Evolutionary conservation across 2,888 invertebrate genomes (phyloP).

Genomic region (Dorcus parallelipipedus): DNA sequence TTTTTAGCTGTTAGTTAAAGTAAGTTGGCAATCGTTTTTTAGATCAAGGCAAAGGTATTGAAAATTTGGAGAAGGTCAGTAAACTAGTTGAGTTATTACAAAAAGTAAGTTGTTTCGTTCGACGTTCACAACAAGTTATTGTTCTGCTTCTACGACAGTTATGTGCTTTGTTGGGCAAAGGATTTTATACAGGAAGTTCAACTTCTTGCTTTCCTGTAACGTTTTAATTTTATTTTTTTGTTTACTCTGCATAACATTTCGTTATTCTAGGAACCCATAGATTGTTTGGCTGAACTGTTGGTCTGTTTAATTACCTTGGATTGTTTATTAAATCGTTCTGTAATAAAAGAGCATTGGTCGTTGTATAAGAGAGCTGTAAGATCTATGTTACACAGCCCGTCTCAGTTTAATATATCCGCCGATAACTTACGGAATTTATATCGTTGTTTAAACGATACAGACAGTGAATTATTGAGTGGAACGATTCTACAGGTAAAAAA

Average conservation of each 20-base stretch:
- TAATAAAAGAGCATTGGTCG: slow-evolving; percentile 68
- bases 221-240: slow-evolving; percentile 36
- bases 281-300: slow-evolving; percentile 64
- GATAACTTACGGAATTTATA: slow-evolving; percentile 66
- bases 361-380: slow-evolving; percentile 73
- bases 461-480: slow-evolving; percentile 64
- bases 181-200: slow-evolving; percentile 38
- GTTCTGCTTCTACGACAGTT: slow-evolving; percentile 72
- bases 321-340: slow-evolving; percentile 57
- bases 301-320: slow-evolving; percentile 68
- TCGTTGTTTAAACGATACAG: slow-evolving; percentile 67
- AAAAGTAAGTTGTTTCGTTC: slow-evolving; percentile 63
- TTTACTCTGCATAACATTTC: slow-evolving; percentile 48
- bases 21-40: slow-evolving; percentile 3
- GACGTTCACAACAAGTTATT: slow-evolving; percentile 68
- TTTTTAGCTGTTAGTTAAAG: not conserved
- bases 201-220: slow-evolving; percentile 43
- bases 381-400: slow-evolving; percentile 62
- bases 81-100: slow-evolving; percentile 60
- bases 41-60: slow-evolving; percentile 37
- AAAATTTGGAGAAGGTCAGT: slow-evolving; percentile 47
- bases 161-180: slow-evolving; percentile 62
- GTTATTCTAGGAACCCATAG: slow-evolving; percentile 49
- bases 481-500: slow-evolving; percentile 63
- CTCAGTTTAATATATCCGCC: slow-evolving; percentile 57